Evolutionary conservation across 2,797 vertebrate species (phyloP), one percentile per base, ranked within the genome.

Genomic region (Microchirus variegatus): DNA sequence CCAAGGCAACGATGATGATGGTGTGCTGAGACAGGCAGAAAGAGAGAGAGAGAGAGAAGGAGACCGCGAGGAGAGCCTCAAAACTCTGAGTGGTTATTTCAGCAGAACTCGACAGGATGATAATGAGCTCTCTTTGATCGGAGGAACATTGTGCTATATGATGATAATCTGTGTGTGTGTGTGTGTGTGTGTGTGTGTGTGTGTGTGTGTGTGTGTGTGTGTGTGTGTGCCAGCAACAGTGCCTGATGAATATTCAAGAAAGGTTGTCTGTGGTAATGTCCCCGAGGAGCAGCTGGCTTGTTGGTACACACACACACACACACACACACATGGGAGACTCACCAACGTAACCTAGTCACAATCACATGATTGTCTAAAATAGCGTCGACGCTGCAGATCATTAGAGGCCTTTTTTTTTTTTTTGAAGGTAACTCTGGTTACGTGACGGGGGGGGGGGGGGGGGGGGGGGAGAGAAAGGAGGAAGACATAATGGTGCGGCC

Each of bases 71-170:
- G 60, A 85, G 77, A 81, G 73, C 75, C 67, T 55, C 59, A 53
- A 57, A n/a, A n/a, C n/a, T n/a, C 73, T 78, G 80, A 81, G 74
- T 84, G 83, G 84, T 73, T 89, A 78, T 81, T 88, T 85, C 79
- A 84, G 61, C 61, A 78, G 59, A 84, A 78, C 67, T 80, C 75
- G 67, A 82, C 62, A 72, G 76, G 46, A 54, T 66, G 76, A 87
- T 90, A 89, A 92, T 88, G 82, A 89, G 82, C 68, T 75, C 58
- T 52, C 85, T 92, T 92, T 92, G 87, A 91, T 93, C 86, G 86
- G 77, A 63, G 72, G 35, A 63, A 67, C 73, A 86, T 87, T 90
- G 79, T 86, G 85, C 69, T 84, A 65, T 77, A 65, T 72, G 78
- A 63, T 73, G 75, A 81, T 77, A 67, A 15, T 75, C 42, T 31